Evolutionary conservation across 2,888 invertebrate genomes (phyloP), one percentile per base, ranked within the genome.

Genomic region (Chrysomela aeneicollis): DNA sequence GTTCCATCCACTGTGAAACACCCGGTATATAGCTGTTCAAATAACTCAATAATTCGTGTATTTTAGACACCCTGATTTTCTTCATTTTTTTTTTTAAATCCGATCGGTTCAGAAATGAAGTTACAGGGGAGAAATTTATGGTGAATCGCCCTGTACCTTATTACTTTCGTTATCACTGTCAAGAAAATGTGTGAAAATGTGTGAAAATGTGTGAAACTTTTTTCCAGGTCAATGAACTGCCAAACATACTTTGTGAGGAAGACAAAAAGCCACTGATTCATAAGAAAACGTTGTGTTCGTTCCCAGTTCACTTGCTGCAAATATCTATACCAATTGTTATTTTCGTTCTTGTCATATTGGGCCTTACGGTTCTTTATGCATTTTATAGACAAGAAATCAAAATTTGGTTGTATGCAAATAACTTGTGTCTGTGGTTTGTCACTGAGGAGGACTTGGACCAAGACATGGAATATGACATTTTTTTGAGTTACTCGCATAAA

Each of bases 401-500:
- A 77, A 86, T 91, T 1, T 92, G 89, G 89, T 77, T 91, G 12
- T 79, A 68, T 76, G 86, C 89, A 0, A 88, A 87, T 70, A 85
- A 86, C 55, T 74, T 86, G 70, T 88, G 86, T 67, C 77, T 89
- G 32, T 88, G 89, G 85, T 85, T 87, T 59, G 87, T 91, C 2
- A 87, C 87, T 0, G 90, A 91, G 75, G 87, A 89, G 58, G 91
- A 91, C 68, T 78, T 91, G 22, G 92, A 92, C 78, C 87, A 87
- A 70, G 87, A 89, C 74, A 87, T 86, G 74, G 77, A 82, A 37
- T 93, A 89, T 80, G 92, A 94, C 80, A 93, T 91, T 0, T 94
- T 94, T 80, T 85, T 94, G 69, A 92, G 93, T 73, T 94, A 89
- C 79, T 90, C 93, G 2, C 90, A 92, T 78, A 87, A 88, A 77